Conservation (phyloP, 1,140 invertebrate genomes). For the Ips typographus region DNA sequence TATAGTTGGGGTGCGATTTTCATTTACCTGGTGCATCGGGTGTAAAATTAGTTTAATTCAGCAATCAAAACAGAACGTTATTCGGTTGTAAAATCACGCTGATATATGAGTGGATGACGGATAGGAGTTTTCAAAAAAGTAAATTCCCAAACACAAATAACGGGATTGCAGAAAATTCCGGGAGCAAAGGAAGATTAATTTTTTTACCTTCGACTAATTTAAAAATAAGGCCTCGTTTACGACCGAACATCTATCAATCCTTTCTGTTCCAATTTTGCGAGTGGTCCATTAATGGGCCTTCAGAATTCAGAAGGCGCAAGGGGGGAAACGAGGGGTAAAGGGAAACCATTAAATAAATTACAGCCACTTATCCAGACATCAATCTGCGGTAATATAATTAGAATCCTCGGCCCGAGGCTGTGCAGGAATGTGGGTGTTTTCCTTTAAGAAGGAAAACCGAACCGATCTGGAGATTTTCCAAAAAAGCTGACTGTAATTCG, state of each 20-base stretch:
- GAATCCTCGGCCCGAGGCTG: conserved; percentile 19
- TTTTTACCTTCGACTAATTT: conserved; percentile 7
- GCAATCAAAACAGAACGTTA: too few species aligned
- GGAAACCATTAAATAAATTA: conserved; percentile 34
- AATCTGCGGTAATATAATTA: conserved; percentile 37
- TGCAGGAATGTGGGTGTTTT: conserved; percentile 34
- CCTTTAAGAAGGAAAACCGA: conserved; percentile 6
- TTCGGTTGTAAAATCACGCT: too few species aligned
- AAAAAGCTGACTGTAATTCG: conserved; percentile 22
- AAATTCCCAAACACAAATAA: too few species aligned
- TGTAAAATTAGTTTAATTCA: too few species aligned
- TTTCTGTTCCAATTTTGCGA: conserved; percentile 34
- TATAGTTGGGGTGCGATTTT: too few species aligned
- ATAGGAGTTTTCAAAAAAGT: too few species aligned
- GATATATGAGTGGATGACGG: too few species aligned
- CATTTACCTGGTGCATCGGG: too few species aligned
- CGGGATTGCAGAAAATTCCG: too few species aligned
- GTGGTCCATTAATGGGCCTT: conserved; percentile 35
- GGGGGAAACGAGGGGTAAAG: too few species aligned
- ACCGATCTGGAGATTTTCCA: conserved; percentile 23
- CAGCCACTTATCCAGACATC: conserved; percentile 35
- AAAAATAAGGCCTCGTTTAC: conserved; percentile 18
- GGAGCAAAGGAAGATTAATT: background rate
- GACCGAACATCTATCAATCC: conserved; percentile 22
- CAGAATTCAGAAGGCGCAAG: conserved; percentile 16